Conservation (phyloP, 92 coral and sea anemone species). For the Epizoanthus illoricatus region DNA sequence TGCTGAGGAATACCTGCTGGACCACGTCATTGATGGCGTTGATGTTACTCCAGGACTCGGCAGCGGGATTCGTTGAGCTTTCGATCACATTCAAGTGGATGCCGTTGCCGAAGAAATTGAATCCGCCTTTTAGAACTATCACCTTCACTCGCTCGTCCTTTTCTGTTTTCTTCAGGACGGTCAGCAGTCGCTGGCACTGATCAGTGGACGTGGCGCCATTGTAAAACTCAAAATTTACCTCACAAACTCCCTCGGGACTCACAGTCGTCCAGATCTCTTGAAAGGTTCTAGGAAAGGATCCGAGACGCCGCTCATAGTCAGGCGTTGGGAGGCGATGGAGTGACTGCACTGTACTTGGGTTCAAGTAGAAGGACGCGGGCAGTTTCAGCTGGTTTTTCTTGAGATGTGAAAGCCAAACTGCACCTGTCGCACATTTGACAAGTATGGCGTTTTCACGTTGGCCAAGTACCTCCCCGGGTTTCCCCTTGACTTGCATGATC, state of each 20-base stretch:
- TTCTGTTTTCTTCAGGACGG: slow-evolving; percentile 48
- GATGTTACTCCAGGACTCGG: slow-evolving; percentile 75
- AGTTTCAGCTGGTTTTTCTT: slow-evolving; percentile 70
- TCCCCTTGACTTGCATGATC: slow-evolving; percentile 33
- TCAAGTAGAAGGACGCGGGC: slow-evolving; percentile 68
- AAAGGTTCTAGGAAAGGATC: slow-evolving; percentile 48
- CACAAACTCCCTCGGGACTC: slow-evolving; percentile 73
- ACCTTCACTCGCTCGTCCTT: slow-evolving; percentile 61
- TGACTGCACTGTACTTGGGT: slow-evolving; percentile 11
- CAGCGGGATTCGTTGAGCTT: slow-evolving; percentile 56
- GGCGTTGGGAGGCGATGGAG: slow-evolving; percentile 6
- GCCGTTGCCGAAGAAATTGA: slow-evolving; percentile 76
- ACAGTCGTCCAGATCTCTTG: slow-evolving; percentile 77
- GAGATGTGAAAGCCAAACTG: slow-evolving; percentile 75
- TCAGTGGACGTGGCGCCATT: slow-evolving; percentile 82
- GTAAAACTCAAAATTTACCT: slow-evolving; percentile 69
- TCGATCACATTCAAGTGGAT: slow-evolving; percentile 73
- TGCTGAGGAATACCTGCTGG: slow-evolving; percentile 56
- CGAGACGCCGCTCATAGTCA: slow-evolving; percentile 31
- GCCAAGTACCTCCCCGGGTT: slow-evolving; percentile 71
- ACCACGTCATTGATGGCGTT: slow-evolving; percentile 77
- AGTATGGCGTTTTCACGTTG: slow-evolving; percentile 65
- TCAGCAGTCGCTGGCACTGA: slow-evolving; percentile 61
- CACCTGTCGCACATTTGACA: slow-evolving; percentile 69
- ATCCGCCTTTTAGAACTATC: slow-evolving; percentile 72